Percentiles rank a stretch among this genome's conserved stretches.
These are phyloP conservation scores for Chrysochloris asiatica DNA, from an alignment of 2,113 vertebrate species.

Conservation along the genomic window DNA sequence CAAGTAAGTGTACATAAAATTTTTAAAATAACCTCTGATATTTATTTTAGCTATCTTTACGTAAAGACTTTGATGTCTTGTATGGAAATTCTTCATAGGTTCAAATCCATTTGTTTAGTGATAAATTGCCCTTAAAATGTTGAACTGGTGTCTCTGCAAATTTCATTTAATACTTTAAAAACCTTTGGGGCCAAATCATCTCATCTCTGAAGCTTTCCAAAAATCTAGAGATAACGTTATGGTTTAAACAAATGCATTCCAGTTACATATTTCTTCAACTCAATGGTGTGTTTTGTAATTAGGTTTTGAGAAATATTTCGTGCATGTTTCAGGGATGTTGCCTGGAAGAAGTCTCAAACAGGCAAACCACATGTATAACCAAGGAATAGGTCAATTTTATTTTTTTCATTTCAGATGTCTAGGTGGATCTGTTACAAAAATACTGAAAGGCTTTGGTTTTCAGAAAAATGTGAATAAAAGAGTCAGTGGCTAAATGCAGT, in stretches of 20 bases:
- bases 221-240: conserved; percentile 15
- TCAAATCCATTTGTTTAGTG: conserved; percentile 14
- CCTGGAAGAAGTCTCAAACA: neutral
- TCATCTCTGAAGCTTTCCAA: conserved; percentile 6
- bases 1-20: conserved; percentile 59
- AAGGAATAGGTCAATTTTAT: conserved; percentile 1
- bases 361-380: neutral
- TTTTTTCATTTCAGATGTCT: conserved; percentile 2
- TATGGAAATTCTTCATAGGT: conserved; percentile 42
- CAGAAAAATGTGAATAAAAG: conserved; percentile 1
- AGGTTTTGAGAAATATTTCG: conserved; percentile 22
- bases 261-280: neutral
- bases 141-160: neutral
- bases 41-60: conserved; percentile 76
- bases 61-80: conserved; percentile 62
- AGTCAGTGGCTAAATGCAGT: neutral
- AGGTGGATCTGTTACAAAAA: conserved; percentile 35
- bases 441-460: neutral
- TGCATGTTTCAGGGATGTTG: neutral
- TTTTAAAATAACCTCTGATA: conserved; percentile 39
- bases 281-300: neutral
- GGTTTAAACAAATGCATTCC: conserved; percentile 18
- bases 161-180: conserved; percentile 27
- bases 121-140: conserved; percentile 63
- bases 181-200: neutral